phyloP scores from a whole-genome alignment of 2,797 vertebrate species.

The Scleropages formosus region DNA sequence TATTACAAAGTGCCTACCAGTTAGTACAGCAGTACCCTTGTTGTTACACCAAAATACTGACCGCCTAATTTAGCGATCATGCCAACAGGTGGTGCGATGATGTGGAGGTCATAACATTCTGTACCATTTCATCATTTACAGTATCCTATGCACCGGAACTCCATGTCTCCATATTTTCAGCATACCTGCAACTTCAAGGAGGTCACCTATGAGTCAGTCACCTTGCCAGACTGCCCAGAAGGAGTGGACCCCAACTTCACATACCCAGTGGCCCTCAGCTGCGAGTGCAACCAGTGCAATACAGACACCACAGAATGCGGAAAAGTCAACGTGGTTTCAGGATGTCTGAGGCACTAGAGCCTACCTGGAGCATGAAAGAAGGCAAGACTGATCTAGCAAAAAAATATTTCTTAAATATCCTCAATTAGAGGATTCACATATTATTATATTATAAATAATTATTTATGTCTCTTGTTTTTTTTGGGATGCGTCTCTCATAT shows the following conservation, averaged over 20 bases:
- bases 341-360: slow-evolving; percentile 60
- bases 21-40: too few species aligned
- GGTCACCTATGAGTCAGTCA: slow-evolving; percentile 74
- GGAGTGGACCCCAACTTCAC: slow-evolving; percentile 66
- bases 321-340: slow-evolving; percentile 58
- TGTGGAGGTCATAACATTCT: neutral
- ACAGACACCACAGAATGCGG: slow-evolving; percentile 74
- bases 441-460: too few species aligned
- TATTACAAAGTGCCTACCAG: too few species aligned
- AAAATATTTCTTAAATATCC: neutral
- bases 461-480: too few species aligned
- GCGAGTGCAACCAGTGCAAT: slow-evolving; percentile 76
- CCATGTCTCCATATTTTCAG: slow-evolving; percentile 60
- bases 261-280: slow-evolving; percentile 81
- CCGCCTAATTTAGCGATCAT: too few species aligned
- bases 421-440: too few species aligned
- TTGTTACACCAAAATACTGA: too few species aligned
- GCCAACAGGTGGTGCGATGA: neutral
- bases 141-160: slow-evolving; percentile 74
- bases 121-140: slow-evolving; percentile 47
- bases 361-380: neutral
- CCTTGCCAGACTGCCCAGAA: slow-evolving; percentile 73
- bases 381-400: neutral
- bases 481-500: too few species aligned
- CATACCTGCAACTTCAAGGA: slow-evolving; percentile 78